Percentiles rank a stretch among this genome's conserved stretches.
Evolutionary conservation across 2,113 vertebrate species (phyloP).

Genomic region (Chamaea fasciata): DNA sequence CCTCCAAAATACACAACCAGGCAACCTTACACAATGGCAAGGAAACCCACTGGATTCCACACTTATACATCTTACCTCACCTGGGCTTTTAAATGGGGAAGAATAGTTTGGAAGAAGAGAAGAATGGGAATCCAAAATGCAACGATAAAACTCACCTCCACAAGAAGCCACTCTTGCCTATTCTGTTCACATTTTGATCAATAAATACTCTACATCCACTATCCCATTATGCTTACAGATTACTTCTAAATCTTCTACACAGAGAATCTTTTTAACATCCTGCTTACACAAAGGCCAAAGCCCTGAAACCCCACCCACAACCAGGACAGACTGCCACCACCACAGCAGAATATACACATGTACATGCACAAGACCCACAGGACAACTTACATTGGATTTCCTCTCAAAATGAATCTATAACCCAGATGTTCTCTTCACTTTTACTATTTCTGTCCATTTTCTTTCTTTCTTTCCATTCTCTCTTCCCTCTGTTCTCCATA

Average conservation of each 20-base stretch:
- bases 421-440: not conserved
- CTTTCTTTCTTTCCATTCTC: not conserved
- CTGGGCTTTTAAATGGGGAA: not conserved
- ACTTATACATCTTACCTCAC: not conserved
- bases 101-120: not conserved
- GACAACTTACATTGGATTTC: not conserved
- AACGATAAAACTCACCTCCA: not conserved
- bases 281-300: not conserved
- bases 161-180: not conserved
- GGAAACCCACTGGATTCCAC: not conserved
- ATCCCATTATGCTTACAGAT: not conserved
- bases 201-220: not conserved
- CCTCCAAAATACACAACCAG: not conserved
- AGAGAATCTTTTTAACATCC: not conserved
- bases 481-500: not conserved
- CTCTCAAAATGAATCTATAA: not conserved
- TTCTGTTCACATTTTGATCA: not conserved
- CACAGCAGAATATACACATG: not conserved
- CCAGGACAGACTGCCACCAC: not conserved
- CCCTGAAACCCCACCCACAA: not conserved
- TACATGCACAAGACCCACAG: not conserved
- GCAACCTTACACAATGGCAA: rapidly evolving
- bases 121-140: not conserved
- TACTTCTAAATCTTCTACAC: not conserved
- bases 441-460: not conserved